Evolutionary conservation across 2,888 invertebrate genomes (phyloP).

Genomic region (Brachypterus glaber): DNA sequence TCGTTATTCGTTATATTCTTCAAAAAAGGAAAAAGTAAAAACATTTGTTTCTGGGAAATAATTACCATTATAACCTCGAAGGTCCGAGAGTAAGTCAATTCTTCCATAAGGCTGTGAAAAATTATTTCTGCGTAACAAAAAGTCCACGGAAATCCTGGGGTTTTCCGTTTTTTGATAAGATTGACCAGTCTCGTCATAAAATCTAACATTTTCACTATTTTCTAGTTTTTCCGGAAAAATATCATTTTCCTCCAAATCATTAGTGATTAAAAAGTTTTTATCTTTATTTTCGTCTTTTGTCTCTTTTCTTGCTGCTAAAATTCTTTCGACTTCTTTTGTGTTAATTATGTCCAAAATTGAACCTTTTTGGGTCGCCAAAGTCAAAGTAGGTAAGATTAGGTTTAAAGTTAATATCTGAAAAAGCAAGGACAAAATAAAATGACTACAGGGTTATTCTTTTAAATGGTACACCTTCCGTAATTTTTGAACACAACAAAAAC

Average conservation of each 20-base stretch:
- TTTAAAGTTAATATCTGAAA: too few relatives aligned
- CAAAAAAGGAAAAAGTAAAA: too few relatives aligned
- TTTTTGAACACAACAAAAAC: too few relatives aligned
- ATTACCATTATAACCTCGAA: conserved; percentile 45
- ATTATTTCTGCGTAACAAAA: conserved; percentile 35
- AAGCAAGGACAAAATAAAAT: too few relatives aligned
- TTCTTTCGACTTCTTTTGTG: conserved; percentile 49
- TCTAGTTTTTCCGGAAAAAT: conserved; percentile 38
- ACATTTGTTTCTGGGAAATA: too few relatives aligned
- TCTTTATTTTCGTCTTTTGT: conserved; percentile 42
- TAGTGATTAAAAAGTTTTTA: conserved; percentile 43
- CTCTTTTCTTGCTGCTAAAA: conserved; percentile 28
- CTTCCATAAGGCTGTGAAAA: conserved; percentile 31
- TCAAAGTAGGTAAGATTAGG: too few relatives aligned
- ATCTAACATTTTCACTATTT: conserved; percentile 19
- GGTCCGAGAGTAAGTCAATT: conserved; percentile 36
- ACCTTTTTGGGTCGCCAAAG: too few relatives aligned
- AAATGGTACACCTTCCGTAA: too few relatives aligned
- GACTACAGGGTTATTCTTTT: too few relatives aligned
- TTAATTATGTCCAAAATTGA: conserved; percentile 55
- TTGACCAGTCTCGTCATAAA: conserved; percentile 14
- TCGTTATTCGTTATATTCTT: too few relatives aligned
- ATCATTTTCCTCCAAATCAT: conserved; percentile 49
- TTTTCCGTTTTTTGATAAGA: conserved; percentile 24
- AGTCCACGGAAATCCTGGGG: conserved; percentile 32